These are phyloP conservation scores for Catocala fraxini DNA, from an alignment of 2,888 invertebrate genomes.

Conservation along the genomic window DNA sequence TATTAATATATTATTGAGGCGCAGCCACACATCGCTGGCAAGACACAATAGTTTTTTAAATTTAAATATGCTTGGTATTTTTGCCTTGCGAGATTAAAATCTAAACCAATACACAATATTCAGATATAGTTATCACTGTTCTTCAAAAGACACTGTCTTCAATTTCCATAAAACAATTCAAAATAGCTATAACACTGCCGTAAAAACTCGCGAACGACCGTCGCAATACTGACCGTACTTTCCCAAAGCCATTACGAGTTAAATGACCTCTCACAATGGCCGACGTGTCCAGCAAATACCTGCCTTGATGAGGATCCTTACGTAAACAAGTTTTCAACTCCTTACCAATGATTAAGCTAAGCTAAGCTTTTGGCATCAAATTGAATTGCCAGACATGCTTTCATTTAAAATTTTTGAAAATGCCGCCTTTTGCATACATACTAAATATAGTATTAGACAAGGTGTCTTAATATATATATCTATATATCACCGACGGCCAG, in stretches of 20 bases:
- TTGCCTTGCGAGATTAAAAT: no score
- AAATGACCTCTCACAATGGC: slow-evolving; percentile 35
- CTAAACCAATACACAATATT: no score
- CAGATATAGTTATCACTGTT: no score
- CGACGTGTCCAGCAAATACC: slow-evolving; percentile 19
- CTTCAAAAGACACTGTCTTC: background rate
- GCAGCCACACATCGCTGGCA: no score
- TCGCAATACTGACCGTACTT: slow-evolving; percentile 12
- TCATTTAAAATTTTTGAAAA: no score
- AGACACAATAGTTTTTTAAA: no score
- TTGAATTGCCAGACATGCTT: slow-evolving; percentile 12
- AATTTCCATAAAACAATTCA: background rate
- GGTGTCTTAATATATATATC: no score
- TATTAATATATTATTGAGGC: no score
- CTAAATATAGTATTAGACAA: no score
- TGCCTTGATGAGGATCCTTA: slow-evolving; percentile 19
- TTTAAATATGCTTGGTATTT: no score
- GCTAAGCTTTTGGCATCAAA: slow-evolving; percentile 19
- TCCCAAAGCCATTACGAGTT: slow-evolving; percentile 35
- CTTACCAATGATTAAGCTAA: slow-evolving; percentile 26
- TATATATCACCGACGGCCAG: no score
- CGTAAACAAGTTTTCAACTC: slow-evolving; percentile 31
- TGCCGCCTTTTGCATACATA: no score
- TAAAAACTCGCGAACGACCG: background rate
- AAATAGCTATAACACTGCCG: background rate